These are phyloP conservation scores for Mareca strepera DNA, from an alignment of 2,797 vertebrate species.

Conservation along the genomic window DNA sequence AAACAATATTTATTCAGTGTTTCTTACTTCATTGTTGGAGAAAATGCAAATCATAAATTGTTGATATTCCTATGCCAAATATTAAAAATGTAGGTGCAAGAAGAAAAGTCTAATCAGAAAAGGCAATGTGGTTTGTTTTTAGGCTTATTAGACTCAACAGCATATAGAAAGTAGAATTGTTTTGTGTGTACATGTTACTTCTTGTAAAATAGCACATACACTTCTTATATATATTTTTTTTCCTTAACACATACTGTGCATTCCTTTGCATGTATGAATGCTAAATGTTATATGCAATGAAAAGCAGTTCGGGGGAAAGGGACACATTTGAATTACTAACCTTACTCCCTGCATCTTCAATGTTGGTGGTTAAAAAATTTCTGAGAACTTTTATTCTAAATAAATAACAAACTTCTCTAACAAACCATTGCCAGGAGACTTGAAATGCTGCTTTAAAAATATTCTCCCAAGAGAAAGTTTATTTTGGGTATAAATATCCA, in stretches of 20 bases:
- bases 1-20: conserved; percentile 46
- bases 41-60: conserved; percentile 46
- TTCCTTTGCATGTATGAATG: background rate
- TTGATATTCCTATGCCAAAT: background rate
- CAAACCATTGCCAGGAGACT: conserved; percentile 63
- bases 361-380: conserved; percentile 55
- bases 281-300: background rate
- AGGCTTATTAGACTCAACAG: conserved; percentile 21
- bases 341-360: conserved; percentile 9
- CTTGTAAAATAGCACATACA: background rate
- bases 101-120: background rate
- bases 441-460: conserved; percentile 71
- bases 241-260: background rate
- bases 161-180: background rate
- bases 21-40: conserved; percentile 32
- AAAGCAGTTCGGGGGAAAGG: background rate
- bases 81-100: conserved; percentile 24
- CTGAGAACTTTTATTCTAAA: conserved; percentile 64
- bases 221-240: background rate
- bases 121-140: conserved; percentile 47
- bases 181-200: background rate
- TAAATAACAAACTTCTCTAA: conserved; percentile 44
- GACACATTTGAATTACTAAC: background rate
- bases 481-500: conserved; percentile 74
- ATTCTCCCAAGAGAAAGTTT: conserved; percentile 74